Evolutionary conservation across 2,888 invertebrate genomes (phyloP).

Genomic region (Hyles lineata): DNA sequence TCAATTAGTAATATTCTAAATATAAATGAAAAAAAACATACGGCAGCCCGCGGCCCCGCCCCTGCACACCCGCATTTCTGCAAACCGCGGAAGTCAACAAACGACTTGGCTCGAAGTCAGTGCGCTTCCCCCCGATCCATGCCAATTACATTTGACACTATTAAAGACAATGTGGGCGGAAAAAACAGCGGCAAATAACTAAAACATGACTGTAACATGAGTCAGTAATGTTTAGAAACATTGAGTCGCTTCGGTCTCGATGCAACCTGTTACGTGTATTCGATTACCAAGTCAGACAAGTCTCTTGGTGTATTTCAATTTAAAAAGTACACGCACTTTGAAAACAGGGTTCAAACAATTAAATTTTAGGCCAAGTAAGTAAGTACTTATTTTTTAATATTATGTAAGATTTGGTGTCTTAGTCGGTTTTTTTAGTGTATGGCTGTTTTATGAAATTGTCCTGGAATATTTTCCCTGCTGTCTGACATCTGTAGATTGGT

Average conservation of each 20-base stretch:
- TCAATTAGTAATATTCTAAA: background rate
- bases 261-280: too few relatives aligned
- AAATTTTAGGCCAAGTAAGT: too few relatives aligned
- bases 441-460: too few relatives aligned
- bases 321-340: too few relatives aligned
- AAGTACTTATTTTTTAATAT: too few relatives aligned
- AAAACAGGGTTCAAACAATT: too few relatives aligned
- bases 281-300: too few relatives aligned
- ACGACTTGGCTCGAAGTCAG: constrained; percentile 13
- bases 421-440: too few relatives aligned
- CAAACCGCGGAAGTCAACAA: constrained; percentile 13
- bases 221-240: constrained; percentile 31
- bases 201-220: constrained; percentile 16
- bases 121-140: background rate
- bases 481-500: too few relatives aligned
- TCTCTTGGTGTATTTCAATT: too few relatives aligned
- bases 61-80: background rate
- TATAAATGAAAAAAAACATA: background rate
- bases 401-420: too few relatives aligned
- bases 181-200: constrained; percentile 27
- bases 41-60: background rate
- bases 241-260: background rate
- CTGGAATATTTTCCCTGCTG: too few relatives aligned
- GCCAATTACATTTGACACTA: constrained; percentile 17
- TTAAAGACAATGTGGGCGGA: constrained; percentile 5